phyloP scores from a whole-genome alignment of 2,888 invertebrate genomes.

The Phortica magna region DNA sequence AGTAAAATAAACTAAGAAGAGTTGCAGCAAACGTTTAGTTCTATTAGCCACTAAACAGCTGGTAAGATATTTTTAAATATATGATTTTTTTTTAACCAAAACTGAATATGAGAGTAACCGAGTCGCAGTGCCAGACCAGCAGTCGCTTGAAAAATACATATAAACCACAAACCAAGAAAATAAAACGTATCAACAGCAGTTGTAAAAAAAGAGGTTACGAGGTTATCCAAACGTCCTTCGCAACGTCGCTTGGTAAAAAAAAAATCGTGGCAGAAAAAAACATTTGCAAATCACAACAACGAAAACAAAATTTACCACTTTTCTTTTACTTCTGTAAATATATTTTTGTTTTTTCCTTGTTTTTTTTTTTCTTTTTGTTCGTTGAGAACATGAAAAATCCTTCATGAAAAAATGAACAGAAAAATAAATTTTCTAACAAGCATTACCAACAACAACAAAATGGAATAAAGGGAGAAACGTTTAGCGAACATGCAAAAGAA shows the following conservation, averaged over 20 bases:
- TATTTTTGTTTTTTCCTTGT: constrained; percentile 38
- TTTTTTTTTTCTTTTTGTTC: constrained; percentile 38
- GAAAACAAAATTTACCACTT: constrained; percentile 63
- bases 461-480: constrained; percentile 39
- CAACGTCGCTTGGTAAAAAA: constrained; percentile 55
- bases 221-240: constrained; percentile 75
- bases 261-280: constrained; percentile 58
- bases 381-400: constrained; percentile 47
- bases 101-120: too few relatives aligned
- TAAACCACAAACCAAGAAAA: constrained; percentile 36
- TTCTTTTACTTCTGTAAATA: constrained; percentile 65
- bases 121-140: too few relatives aligned
- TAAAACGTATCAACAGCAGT: constrained; percentile 30
- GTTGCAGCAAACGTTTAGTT: background rate
- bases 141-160: constrained; percentile 41
- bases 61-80: background rate
- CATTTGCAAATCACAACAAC: constrained; percentile 50
- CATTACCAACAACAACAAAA: constrained; percentile 60
- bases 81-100: constrained; percentile 2
- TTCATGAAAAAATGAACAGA: constrained; percentile 56
- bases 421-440: constrained; percentile 70
- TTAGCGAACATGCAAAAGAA: constrained; percentile 50
- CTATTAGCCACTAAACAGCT: background rate
- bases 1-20: background rate
- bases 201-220: constrained; percentile 71